phyloP scores from a whole-genome alignment of 2,888 invertebrate species.

The Microchrysa polita region DNA sequence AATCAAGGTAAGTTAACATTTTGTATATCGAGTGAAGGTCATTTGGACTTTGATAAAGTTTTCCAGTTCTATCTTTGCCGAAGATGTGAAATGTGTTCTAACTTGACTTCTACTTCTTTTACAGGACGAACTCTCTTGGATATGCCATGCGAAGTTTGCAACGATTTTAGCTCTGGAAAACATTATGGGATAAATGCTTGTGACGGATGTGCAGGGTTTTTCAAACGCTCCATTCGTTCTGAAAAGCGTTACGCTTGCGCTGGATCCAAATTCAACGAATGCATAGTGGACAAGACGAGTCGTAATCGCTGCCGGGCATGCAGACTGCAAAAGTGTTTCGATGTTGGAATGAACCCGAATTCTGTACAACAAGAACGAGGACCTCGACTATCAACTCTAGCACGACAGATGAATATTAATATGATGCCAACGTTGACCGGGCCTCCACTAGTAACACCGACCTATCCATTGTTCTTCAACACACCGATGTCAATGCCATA shows the following conservation, averaged over 20 bases:
- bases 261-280: conserved; percentile 83
- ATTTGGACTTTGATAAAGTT: too few species aligned
- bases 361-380: conserved; percentile 99
- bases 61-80: too few species aligned
- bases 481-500: too few species aligned
- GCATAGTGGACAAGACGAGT: conserved; percentile 94
- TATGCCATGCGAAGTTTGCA: conserved; percentile 96
- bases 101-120: conserved; percentile 1
- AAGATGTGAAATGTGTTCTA: neutral
- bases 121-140: conserved; percentile 95
- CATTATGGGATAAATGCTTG: conserved; percentile 99
- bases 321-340: conserved; percentile 87
- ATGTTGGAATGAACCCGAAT: conserved; percentile 96
- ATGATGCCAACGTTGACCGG: conserved; percentile 55
- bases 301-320: conserved; percentile 97
- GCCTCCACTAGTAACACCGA: too few species aligned
- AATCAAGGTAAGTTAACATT: too few species aligned
- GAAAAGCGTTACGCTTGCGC: conserved; percentile 96
- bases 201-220: conserved; percentile 92
- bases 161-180: conserved; percentile 97
- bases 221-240: conserved; percentile 94
- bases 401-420: conserved; percentile 86
- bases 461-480: too few species aligned
- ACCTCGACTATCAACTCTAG: conserved; percentile 92
- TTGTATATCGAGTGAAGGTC: too few species aligned